Evolutionary conservation across 2,888 invertebrate species (phyloP), one percentile per base, ranked within the genome.

Genomic region (Leptinotarsa rubiginosa): DNA sequence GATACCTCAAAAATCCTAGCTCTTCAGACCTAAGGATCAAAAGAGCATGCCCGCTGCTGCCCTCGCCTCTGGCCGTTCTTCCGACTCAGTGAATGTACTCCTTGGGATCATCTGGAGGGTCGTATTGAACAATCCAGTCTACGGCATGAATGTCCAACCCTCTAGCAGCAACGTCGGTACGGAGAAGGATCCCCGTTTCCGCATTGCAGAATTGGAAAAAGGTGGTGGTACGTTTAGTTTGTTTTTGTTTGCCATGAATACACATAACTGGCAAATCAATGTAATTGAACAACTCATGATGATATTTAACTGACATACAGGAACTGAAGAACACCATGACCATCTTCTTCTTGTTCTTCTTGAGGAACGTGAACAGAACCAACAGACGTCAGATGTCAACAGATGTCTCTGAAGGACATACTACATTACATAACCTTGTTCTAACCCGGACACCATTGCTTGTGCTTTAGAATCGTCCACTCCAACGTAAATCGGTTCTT

Each of bases 61-160:
- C 97, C 79, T 96, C 94, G 12, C 99, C 99, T 81, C 99, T 91
- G 1, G 99, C 99, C 0, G 99, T 99, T 87, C 99, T 91, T 20
- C 99, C 99, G 13, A 99, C 79, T 47, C 79, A 70, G 89, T 99
- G 99, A 84, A 99, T 99, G 87, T 99, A 99, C 91, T 99, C 99
- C 93, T 97, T 97, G 5, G 99, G 98, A 90, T 99, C 99, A 92
- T 99, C 99, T 80, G 99, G 99, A 1, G 99, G 99, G 90, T 99
- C 99, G 86, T 93, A 99, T 87, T 99, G 99, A 0, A 99, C 97
- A 84, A 99, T 99, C 99, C 99, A 99, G 87, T 99, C 99, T 0
- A 99, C 99, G 56, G 95, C 94, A 0, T 98, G 98, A 86, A 99
- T 99, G 87, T 99, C 99, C 70, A 98, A 89, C 68, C 97, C 97